A percentile compares a stretch with the other conserved stretches of the same genome.
Evolutionary conservation across 2,113 vertebrate genomes (phyloP).

Genomic region (Serinus canaria): DNA sequence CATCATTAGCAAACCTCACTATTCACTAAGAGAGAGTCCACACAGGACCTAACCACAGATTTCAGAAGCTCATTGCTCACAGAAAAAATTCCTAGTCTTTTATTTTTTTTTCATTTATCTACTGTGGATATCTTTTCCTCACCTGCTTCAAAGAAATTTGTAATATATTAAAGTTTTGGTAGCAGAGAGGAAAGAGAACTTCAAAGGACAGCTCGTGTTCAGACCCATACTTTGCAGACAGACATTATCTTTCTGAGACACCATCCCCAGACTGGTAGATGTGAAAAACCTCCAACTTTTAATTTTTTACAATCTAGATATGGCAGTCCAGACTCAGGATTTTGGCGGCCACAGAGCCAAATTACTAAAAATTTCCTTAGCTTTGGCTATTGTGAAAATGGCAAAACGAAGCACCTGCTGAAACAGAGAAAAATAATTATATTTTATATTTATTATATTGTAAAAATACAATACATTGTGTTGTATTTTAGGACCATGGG

Average conservation of each 20-base stretch:
- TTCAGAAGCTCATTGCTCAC: background rate
- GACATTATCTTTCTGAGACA: background rate
- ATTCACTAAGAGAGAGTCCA: background rate
- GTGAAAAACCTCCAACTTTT: background rate
- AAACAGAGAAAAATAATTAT: background rate
- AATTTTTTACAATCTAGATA: background rate
- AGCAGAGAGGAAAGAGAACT: background rate
- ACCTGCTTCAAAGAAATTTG: background rate
- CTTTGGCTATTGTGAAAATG: background rate
- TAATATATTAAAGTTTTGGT: background rate
- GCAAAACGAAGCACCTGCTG: background rate
- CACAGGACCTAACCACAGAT: background rate
- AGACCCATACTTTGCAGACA: slow-evolving; percentile 11
- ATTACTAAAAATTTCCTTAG: background rate
- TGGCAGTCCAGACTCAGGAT: background rate
- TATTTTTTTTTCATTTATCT: background rate
- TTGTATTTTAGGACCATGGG: background rate
- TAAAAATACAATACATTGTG: background rate
- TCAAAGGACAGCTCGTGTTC: background rate
- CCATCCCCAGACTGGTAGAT: background rate
- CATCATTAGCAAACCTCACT: background rate
- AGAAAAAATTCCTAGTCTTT: background rate
- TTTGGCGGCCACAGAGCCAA: background rate
- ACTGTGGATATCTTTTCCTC: background rate
- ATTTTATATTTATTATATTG: too few relatives aligned